Evolutionary conservation across 2,888 invertebrate genomes (phyloP).

Genomic region (Scaptomyza polygonia): DNA sequence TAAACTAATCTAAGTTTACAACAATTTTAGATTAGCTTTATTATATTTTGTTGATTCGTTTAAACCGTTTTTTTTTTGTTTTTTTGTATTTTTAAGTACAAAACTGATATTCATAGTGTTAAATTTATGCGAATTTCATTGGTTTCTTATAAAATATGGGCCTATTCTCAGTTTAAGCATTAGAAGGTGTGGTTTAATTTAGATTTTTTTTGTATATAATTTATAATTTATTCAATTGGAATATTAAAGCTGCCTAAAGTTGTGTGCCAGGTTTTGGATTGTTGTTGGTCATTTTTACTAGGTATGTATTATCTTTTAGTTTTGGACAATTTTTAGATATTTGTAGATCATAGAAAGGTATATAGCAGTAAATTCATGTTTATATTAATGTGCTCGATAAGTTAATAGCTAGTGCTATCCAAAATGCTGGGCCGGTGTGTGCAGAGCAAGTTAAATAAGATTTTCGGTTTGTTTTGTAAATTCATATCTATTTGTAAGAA

Average conservation of each 20-base stretch:
- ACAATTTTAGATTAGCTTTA: conserved; percentile 23
- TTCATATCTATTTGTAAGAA: not conserved
- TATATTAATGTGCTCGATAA: conserved; percentile 2
- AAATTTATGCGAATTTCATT: conserved; percentile 9
- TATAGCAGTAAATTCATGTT: not conserved
- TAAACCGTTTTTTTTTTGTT: not conserved
- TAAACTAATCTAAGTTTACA: conserved; percentile 28
- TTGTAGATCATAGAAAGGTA: conserved; percentile 17
- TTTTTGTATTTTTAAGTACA: conserved; percentile 23
- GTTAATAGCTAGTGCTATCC: not conserved
- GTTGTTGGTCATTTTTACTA: conserved; percentile 42
- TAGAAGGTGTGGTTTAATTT: conserved; percentile 8
- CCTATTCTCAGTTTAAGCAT: conserved; percentile 17
- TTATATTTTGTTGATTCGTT: not conserved
- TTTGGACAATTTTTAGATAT: conserved; percentile 19
- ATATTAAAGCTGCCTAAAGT: conserved; percentile 52
- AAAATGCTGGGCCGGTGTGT: conserved; percentile 6
- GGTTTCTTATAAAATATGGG: conserved; percentile 8
- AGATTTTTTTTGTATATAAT: not conserved
- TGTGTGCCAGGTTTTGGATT: conserved; percentile 47
- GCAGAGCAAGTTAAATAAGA: conserved; percentile 1
- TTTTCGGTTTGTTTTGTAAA: not conserved
- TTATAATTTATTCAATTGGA: conserved; percentile 14
- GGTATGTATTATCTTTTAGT: not conserved
- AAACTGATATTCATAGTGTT: conserved; percentile 24